Percentiles rank a stretch among this genome's conserved stretches.
Conservation (phyloP, 2,888 invertebrate species). For the Cotesia congregata region DNA sequence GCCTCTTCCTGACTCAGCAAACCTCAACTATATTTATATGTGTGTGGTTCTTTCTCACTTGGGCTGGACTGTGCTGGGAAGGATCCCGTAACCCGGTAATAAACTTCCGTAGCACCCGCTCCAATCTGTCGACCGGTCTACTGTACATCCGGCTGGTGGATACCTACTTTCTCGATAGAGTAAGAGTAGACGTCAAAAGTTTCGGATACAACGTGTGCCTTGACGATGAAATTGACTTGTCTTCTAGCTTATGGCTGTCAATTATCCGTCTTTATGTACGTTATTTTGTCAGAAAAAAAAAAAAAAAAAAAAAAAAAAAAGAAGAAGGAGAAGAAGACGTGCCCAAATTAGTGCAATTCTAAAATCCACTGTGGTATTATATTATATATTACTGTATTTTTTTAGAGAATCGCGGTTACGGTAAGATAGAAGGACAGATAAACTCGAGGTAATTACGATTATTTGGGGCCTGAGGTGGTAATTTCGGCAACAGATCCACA, state of each 20-base stretch:
- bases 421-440: not conserved
- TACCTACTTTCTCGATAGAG: slow-evolving; percentile 2
- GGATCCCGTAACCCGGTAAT: slow-evolving; percentile 41
- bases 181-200: slow-evolving; percentile 22
- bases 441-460: not conserved
- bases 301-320: not conserved
- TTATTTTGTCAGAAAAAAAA: slow-evolving; percentile 6
- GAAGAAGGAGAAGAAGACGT: not conserved
- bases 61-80: not conserved
- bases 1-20: slow-evolving; percentile 48
- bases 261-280: slow-evolving; percentile 22
- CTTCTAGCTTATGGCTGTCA: slow-evolving; percentile 21
- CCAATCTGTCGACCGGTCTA: slow-evolving; percentile 41
- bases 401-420: not conserved
- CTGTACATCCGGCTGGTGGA: slow-evolving; percentile 27
- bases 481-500: not conserved
- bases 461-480: not conserved
- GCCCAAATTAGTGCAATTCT: not conserved
- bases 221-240: slow-evolving; percentile 24
- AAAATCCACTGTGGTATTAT: not conserved
- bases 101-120: slow-evolving; percentile 42
- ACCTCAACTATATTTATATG: slow-evolving; percentile 29
- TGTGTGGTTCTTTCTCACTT: not conserved
- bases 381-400: not conserved
- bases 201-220: not conserved